Conservation (phyloP, 1,140 invertebrate genomes). For the Achroia grisella region DNA sequence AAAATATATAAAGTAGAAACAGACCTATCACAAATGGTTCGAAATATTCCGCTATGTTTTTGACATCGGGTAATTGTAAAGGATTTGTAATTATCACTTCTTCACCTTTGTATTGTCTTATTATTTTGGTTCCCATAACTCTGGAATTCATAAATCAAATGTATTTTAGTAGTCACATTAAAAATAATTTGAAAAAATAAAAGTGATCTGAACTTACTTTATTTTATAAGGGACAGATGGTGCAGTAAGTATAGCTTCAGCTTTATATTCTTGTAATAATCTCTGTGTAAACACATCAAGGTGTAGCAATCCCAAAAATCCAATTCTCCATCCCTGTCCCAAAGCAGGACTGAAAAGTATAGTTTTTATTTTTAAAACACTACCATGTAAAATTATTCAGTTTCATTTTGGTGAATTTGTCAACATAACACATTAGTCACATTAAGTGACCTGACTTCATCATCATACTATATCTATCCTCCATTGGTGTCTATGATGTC, state of each 20-base stretch:
- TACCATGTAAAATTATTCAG: no score
- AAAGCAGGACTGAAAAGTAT: conserved; percentile 90
- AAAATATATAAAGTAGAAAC: conserved; percentile 16
- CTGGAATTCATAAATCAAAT: conserved; percentile 25
- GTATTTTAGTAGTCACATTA: no score
- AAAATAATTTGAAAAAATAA: neutral
- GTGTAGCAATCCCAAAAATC: conserved; percentile 95
- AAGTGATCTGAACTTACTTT: conserved; percentile 71
- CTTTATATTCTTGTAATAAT: conserved; percentile 93
- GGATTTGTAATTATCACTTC: conserved; percentile 91
- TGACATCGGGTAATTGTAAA: conserved; percentile 80
- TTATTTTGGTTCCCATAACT: conserved; percentile 74
- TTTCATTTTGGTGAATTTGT: no score
- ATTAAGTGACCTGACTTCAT: no score
- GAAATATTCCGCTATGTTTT: conserved; percentile 82
- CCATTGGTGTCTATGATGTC: no score
- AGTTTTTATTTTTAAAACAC: neutral
- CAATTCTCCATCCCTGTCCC: conserved; percentile 94
- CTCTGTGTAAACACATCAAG: conserved; percentile 97
- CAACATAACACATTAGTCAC: no score
- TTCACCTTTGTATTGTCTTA: conserved; percentile 78
- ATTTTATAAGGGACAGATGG: conserved; percentile 97
- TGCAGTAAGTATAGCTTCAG: conserved; percentile 91
- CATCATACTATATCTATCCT: no score
- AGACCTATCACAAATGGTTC: conserved; percentile 88